Base-by-base conservation (phyloP, 1,140 invertebrate genomes). In the Pantala flavescens region DNA sequence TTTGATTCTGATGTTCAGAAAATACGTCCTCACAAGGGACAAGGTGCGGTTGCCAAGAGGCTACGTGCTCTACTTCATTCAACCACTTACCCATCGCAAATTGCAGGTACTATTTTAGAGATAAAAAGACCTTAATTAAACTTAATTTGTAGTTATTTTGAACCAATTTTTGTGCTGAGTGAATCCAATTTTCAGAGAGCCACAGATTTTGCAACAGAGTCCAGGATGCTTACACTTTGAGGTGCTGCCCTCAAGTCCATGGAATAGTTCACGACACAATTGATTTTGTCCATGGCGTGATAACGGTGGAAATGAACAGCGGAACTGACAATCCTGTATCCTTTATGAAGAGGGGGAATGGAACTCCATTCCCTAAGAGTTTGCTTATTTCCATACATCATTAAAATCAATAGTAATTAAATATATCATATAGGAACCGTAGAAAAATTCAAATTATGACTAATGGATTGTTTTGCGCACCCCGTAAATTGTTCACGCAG, bases 281-380 rank as follows among this genome's bases (percentile, higher is more conserved):
- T 55, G 86, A 88, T 43, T 92, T 92, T 81, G 89, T 89, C 0
- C 81, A 85, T 75, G 81, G 83, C 23, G 84, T 91, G 7, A 83
- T 91, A 24, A 84, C 84, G 0, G 89, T 85, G 16, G 90, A 92
- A 80, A 88, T 91, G 81, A 92, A 92, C 81, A 89, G 88, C 76
- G 90, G 88, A 9, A 91, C 90, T 3, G 90, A 92, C 80, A 92
- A 91, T 83, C 90, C 90, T 76, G 88, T 90, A 86, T 79, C 76
- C 78, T 80, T 63, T 63, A 19, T 7, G 28, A 9, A 9, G 28
- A 5, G 28, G 2, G 28, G 9, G 28, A 36, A 36, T 5, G 28
- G 3, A 36, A 36, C n/a, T n/a, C n/a, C n/a, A n/a, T n/a, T n/a
- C n/a, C n/a, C n/a, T n/a, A n/a, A n/a, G n/a, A n/a, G n/a, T n/a